Conservation (phyloP, 1,140 invertebrate genomes). For the Nasonia longicornis region DNA sequence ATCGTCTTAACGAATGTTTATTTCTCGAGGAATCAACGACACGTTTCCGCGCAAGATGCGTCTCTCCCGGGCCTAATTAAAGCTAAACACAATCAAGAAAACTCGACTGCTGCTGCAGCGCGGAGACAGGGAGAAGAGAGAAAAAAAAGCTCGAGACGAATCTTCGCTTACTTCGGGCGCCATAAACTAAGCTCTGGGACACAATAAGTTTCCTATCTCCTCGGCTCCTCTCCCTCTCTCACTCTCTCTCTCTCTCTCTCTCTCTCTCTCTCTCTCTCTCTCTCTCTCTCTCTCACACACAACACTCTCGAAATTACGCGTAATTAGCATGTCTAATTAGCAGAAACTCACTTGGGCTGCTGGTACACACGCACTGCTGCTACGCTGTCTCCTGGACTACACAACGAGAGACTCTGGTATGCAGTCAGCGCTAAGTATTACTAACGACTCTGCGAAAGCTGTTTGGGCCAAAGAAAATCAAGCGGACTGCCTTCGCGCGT, state of each 20-base stretch:
- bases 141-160: conserved; percentile 1
- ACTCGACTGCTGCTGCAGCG: background rate
- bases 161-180: background rate
- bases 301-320: conserved; percentile 7
- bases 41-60: background rate
- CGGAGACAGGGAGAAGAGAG: background rate
- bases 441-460: conserved; percentile 13
- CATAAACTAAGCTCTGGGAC: background rate
- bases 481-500: too few relatives aligned
- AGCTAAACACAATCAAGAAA: conserved; percentile 22
- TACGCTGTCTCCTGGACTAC: background rate
- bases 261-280: too few relatives aligned
- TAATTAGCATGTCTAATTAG: conserved; percentile 43
- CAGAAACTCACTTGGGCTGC: conserved; percentile 8
- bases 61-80: background rate
- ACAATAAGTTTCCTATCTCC: conserved; percentile 37
- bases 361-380: background rate
- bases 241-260: too few relatives aligned
- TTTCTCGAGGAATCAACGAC: background rate
- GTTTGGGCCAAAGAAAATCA: background rate
- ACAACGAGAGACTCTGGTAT: background rate
- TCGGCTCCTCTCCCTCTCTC: background rate
- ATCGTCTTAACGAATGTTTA: conserved; percentile 23
- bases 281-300: too few relatives aligned
- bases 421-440: background rate